Percentiles rank a stretch among this genome's conserved stretches.
Evolutionary conservation across 1,140 invertebrate species (phyloP).

Genomic region (Homarus americanus): DNA sequence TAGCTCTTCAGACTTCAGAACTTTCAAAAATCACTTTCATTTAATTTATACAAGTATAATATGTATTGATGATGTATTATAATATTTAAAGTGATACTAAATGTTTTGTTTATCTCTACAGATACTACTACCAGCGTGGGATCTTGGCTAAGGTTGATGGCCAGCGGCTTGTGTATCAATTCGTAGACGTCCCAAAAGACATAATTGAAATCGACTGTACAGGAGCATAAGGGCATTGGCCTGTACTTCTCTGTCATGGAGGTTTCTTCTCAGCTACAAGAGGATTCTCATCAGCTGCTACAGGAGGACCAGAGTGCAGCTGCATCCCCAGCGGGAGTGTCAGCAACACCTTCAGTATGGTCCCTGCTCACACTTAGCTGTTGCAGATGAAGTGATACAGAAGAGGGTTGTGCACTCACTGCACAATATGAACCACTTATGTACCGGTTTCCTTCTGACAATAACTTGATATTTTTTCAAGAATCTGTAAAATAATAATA

Average conservation of each 20-base stretch:
- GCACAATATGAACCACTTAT: slow-evolving; percentile 25
- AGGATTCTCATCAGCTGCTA: background rate
- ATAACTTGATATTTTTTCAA: slow-evolving; percentile 57
- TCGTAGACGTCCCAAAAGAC: slow-evolving; percentile 99
- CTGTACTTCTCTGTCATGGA: background rate
- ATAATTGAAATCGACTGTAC: slow-evolving; percentile 98
- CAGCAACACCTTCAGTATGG: background rate
- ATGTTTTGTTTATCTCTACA: slow-evolving; percentile 76
- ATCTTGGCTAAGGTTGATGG: slow-evolving; percentile 99
- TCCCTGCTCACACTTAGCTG: background rate
- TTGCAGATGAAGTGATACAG: slow-evolving; percentile 30
- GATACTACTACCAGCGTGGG: slow-evolving; percentile 99
- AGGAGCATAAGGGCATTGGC: slow-evolving; percentile 82
- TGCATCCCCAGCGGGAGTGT: background rate
- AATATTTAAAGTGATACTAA: background rate
- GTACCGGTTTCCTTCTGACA: slow-evolving; percentile 26
- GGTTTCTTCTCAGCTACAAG: background rate
- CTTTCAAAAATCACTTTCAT: no score
- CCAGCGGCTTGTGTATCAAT: slow-evolving; percentile 98
- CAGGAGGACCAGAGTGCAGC: background rate
- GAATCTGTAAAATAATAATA: slow-evolving; percentile 48
- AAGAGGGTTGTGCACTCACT: slow-evolving; percentile 1
- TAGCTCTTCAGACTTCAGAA: no score
- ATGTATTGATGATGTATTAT: background rate
- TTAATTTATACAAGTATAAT: background rate